These are phyloP conservation scores for Synergus laeviventris DNA, from an alignment of 2,888 invertebrate species.

Conservation along the genomic window DNA sequence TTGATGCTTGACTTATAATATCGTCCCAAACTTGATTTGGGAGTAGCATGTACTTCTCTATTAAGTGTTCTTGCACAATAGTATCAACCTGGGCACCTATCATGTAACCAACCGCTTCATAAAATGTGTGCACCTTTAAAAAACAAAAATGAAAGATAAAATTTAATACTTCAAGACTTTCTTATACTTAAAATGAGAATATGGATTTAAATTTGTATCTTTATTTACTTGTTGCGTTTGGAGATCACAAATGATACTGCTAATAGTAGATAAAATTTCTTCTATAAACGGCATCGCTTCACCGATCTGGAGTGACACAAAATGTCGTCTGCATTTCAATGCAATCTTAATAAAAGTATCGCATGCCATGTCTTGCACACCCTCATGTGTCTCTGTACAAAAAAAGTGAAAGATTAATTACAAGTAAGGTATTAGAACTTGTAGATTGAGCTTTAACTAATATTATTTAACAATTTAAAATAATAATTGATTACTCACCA, in stretches of 20 bases:
- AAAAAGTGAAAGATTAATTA: neutral
- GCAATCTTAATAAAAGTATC: constrained; percentile 99
- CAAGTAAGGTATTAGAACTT: neutral
- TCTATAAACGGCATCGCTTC: constrained; percentile 99
- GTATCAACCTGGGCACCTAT: constrained; percentile 96
- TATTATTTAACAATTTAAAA: neutral
- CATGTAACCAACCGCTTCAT: constrained; percentile 99
- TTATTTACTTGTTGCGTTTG: constrained; percentile 93
- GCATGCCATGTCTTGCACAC: constrained; percentile 99
- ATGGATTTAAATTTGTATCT: neutral
- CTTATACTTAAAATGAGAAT: neutral
- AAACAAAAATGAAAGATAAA: constrained; percentile 13
- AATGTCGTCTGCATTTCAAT: constrained; percentile 97
- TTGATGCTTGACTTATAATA: constrained; percentile 96
- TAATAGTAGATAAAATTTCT: constrained; percentile 97
- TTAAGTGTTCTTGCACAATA: constrained; percentile 93
- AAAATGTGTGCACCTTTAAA: constrained; percentile 91
- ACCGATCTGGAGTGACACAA: constrained; percentile 96
- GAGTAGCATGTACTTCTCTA: constrained; percentile 97
- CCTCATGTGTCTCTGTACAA: constrained; percentile 96
- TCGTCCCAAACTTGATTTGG: constrained; percentile 99
- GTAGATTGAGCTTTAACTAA: neutral
- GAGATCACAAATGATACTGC: constrained; percentile 98
- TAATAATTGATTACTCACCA: constrained; percentile 72
- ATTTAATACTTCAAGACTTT: neutral